A percentile compares a stretch with the other conserved stretches of the same genome.
Conservation (phyloP, 2,113 vertebrate genomes). For the Danio rerio region GRCz12tu NC_133197.1:814001-814500, state of each 20-base stretch:
- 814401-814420: constrained; percentile 73
- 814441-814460: constrained; percentile 61
- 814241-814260: constrained; percentile 18
- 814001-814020: constrained; percentile 15
- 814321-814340: constrained; percentile 6
- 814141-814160: constrained; percentile 50
- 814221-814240: constrained; percentile 38
- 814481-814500: constrained; percentile 47
- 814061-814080: not conserved
- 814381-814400: constrained; percentile 71
- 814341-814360: constrained; percentile 41
- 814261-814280: not conserved
- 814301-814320: constrained; percentile 17
- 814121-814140: constrained; percentile 45
- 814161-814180: not conserved
- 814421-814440: constrained; percentile 64
- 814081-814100: constrained; percentile 8
- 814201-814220: constrained; percentile 39
- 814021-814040: not conserved
- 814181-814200: not conserved
- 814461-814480: constrained; percentile 57
- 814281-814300: not conserved
- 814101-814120: not conserved
- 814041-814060: constrained; percentile 45
- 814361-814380: constrained; percentile 67